Conservation (phyloP, 2,888 invertebrate genomes). For the Lissocephala sabroskyi region DNA sequence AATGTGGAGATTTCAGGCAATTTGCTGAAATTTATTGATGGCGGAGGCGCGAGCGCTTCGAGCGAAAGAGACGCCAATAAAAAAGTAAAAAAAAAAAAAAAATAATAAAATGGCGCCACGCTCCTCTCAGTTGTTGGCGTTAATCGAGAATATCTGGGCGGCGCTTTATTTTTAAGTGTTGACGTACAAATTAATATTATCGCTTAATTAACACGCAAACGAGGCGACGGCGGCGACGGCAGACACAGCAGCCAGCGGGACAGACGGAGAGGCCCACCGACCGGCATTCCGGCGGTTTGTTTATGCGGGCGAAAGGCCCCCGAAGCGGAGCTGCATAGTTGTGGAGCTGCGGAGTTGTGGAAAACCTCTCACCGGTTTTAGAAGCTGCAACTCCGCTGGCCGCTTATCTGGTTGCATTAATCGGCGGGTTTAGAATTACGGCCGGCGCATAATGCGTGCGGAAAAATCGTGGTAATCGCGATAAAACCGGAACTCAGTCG, state of each 20-base stretch:
- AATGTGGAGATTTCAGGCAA: slow-evolving; percentile 50
- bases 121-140: slow-evolving; percentile 44
- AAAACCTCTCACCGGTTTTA: too few species aligned
- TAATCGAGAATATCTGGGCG: slow-evolving; percentile 48
- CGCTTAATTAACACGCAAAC: slow-evolving; percentile 68
- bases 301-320: too few species aligned
- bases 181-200: slow-evolving; percentile 73
- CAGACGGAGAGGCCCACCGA: slow-evolving; percentile 3
- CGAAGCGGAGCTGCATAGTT: too few species aligned
- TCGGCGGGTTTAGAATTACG: slow-evolving; percentile 63
- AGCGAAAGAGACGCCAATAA: slow-evolving; percentile 3
- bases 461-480: slow-evolving; percentile 60
- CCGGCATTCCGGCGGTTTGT: slow-evolving; percentile 2
- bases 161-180: slow-evolving; percentile 65
- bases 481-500: too few species aligned
- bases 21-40: slow-evolving; percentile 59
- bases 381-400: too few species aligned
- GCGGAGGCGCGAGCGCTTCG: background rate
- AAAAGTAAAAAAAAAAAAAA: slow-evolving; percentile 30
- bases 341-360: too few species aligned
- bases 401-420: slow-evolving; percentile 55
- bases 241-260: slow-evolving; percentile 17
- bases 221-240: slow-evolving; percentile 5
- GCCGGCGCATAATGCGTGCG: slow-evolving; percentile 52
- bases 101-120: slow-evolving; percentile 36